Base-by-base conservation (phyloP, 2,113 vertebrate species). In the Pseudorectes ferrugineus region DNA sequence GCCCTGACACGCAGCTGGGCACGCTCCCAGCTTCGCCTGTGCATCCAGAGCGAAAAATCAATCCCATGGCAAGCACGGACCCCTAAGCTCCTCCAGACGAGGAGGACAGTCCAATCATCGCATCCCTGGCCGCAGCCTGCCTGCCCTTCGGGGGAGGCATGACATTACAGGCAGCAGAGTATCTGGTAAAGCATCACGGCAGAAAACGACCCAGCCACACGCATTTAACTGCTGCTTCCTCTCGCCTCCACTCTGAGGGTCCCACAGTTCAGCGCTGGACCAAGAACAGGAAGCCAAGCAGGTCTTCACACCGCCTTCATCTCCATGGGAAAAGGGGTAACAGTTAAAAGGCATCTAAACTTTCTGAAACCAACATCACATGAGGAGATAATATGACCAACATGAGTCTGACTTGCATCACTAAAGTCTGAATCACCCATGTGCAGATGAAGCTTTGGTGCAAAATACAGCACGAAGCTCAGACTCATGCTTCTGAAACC, bases 281-380 rank as follows among this genome's bases (percentile, higher is more conserved):
- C 12, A 24, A 80, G 68, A 72, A 28, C 9, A 22, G 46, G 58
- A 81, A 74, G 55, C 29, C 33, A 84, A 70, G 38, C 0, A 6
- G 71, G 45, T 48, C 58, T 68, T 92, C 35, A 38, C 3, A 2
- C 6, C 9, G 43, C 70, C 43, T 82, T 26, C 57, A 33, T 49
- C 3, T 3, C 35, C 43, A 2, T 4, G 11, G 61, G 31, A 35
- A 86, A 63, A 89, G 11, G n/a, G n/a, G 12, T 3, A 58, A 22
- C 42, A 51, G 31, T 80, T 78, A 71, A 93, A 83, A 72, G n/a
- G 45, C 66, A 52, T 52, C 49, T 43, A 72, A 74, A 85, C 65
- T 91, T 93, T 91, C 76, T 85, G 48, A 85, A 81, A 71, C 52
- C 52, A 36, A 59, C 72, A 72, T 91, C 90, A 96, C 66, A 72